Percentiles rank a stretch among this genome's conserved stretches.
Evolutionary conservation across 1,140 invertebrate genomes (phyloP).

Genomic region (Sinella curviseta): DNA sequence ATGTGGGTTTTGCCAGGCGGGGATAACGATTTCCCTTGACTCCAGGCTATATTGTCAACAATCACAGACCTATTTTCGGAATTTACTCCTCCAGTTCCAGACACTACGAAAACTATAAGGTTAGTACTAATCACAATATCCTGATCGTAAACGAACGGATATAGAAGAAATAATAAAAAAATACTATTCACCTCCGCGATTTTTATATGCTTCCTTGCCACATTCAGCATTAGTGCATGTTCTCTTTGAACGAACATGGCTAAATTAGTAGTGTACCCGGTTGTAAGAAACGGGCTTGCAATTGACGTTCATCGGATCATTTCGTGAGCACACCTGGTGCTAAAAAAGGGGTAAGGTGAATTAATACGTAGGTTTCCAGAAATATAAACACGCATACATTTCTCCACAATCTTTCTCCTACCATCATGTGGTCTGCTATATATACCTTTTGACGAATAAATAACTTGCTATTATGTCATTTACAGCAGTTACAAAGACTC

Average conservation of each 20-base stretch:
- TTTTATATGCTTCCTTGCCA: conserved; percentile 11
- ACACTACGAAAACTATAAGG: neutral
- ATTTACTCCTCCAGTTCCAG: neutral
- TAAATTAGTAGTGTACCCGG: no score
- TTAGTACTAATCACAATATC: conserved; percentile 15
- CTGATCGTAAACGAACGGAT: conserved; percentile 10
- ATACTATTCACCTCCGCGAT: neutral
- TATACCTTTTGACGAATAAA: neutral
- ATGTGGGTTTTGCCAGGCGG: neutral
- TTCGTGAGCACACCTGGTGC: conserved; percentile 8
- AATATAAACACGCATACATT: no score
- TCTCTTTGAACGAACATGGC: no score
- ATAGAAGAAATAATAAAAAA: neutral
- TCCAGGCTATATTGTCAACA: neutral
- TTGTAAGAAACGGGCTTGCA: neutral
- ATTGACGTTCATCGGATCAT: neutral
- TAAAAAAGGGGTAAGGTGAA: neutral
- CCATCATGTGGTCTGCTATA: no score
- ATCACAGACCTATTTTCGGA: neutral
- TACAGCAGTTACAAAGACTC: no score
- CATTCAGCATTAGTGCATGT: neutral
- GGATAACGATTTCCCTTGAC: conserved; percentile 5
- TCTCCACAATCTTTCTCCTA: neutral
- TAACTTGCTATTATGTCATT: conserved; percentile 2
- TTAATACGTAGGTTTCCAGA: no score